phyloP scores from a whole-genome alignment of 2,888 invertebrate species.

The Alloscopus bannaensis region DNA sequence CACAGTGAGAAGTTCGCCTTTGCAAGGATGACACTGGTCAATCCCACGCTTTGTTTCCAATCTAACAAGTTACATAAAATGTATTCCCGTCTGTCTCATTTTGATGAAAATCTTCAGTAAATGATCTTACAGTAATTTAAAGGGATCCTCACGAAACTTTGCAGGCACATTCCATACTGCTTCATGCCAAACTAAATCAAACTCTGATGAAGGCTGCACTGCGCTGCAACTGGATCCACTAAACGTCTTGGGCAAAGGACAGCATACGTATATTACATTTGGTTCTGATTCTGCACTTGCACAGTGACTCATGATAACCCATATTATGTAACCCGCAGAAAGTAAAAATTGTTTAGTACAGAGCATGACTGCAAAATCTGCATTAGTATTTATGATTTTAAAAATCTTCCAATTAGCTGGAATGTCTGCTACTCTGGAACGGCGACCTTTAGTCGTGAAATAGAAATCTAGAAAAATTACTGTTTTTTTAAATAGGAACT shows the following conservation, averaged over 20 bases:
- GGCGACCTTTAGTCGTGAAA: too few relatives aligned
- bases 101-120: too few relatives aligned
- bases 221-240: background rate
- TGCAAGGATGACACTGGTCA: background rate
- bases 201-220: slow-evolving; percentile 29
- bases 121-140: background rate
- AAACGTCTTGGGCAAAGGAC: slow-evolving; percentile 13
- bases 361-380: too few relatives aligned
- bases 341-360: too few relatives aligned
- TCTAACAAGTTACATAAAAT: background rate
- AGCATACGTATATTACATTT: slow-evolving; percentile 35
- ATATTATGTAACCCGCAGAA: too few relatives aligned
- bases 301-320: too few relatives aligned
- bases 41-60: background rate
- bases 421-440: too few relatives aligned
- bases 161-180: slow-evolving; percentile 32
- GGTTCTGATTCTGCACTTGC: background rate
- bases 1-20: background rate
- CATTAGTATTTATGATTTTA: too few relatives aligned
- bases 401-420: too few relatives aligned
- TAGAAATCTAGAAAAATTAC: too few relatives aligned
- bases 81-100: too few relatives aligned
- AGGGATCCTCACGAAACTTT: slow-evolving; percentile 6
- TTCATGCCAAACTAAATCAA: slow-evolving; percentile 21
- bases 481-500: too few relatives aligned